Evolutionary conservation across 2,113 vertebrate genomes (phyloP), one percentile per base, ranked within the genome.

Genomic region (Elaphurus davidianus): DNA sequence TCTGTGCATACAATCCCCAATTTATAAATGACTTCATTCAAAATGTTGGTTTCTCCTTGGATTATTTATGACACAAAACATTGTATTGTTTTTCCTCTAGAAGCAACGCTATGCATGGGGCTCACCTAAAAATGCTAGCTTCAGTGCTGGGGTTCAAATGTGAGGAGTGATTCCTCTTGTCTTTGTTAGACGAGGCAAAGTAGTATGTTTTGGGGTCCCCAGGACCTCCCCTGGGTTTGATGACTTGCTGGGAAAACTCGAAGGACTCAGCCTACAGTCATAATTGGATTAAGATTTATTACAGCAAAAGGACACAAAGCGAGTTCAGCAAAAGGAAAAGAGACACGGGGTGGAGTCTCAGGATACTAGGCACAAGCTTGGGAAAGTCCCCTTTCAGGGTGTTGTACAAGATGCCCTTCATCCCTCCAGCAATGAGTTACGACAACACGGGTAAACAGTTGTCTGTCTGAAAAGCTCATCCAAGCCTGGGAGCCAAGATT

Each of bases 271-370:
- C 1, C 0, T 7, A 3, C 0, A 7, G 43, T 19, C 14, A 6
- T 0, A 8, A 7, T 40, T 45, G 3, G 2, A 36, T 21, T 55
- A 0, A 28, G 43, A 30, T 3, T 7, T 11, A 7, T n/a, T 9
- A 7, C 2, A 2, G 30, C 11, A 0, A 40, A 23, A 40, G 47
- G 2, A 10, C 13, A 9, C 6, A 55, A 13, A 36, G 21, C 11
- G 2, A 15, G 40, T 11, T 16, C 40, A 4, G 23, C 36, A 21
- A 47, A 50, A 71, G 67, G 30, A 50, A 28, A 21, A 57, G 64
- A 43, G 2, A 5, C 7, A 0, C 1, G 33, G 30, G 50, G 25
- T 1, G 1, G 17, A 0, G 40, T 21, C 36, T 5, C 2, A 1
- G 21, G 67, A 50, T 15, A 6, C 28, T 4, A n/a, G 9, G 12